Base-by-base conservation (phyloP, 2,797 vertebrate species). In the Centropyge bicolor region DNA sequence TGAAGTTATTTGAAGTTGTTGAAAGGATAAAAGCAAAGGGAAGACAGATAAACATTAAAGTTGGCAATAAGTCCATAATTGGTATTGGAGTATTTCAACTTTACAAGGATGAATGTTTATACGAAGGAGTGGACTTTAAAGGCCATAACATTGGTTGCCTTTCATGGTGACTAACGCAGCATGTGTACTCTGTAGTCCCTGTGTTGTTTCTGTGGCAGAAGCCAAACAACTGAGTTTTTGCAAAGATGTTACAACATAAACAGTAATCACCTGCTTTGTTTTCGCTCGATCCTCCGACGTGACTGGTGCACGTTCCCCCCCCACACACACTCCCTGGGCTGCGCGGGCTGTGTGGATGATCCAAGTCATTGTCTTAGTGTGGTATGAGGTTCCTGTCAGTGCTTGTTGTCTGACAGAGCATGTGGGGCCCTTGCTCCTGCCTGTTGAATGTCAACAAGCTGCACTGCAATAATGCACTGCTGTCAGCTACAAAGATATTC, bases 381-480 rank as follows among this genome's bases (percentile, higher is more conserved):
- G 91, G 93, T 90, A 94, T 93, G 92, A 94, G 76, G 88, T 86
- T 94, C 93, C 84, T 94, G 94, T 94, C 74, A 79, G 85, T 90
- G 91, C 94, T 93, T 94, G 94, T 94, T 92, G 91, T 92, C 84
- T 89, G 85, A 86, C 86, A 36, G 89, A 84, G 82, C 91, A 94
- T 94, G 93, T 94, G 93, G 93, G 94, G 91, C 94, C 94, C 93
- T 90, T 82, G 90, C 86, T 80, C 60, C 88, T 89, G 93, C 92
- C 87, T 95, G 92, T 94, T 94, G 88, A 95, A 94, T 94, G 94
- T 95, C 94, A 96, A 95, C 95, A 95, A 78, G 83, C 76, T 74
- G 82, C 72, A 27, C 83, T 62, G 89, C 90, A 93, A 66, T 91
- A 94, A 93, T 90, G 88, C 90, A 78, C 68, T 75, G 86, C 81